Percentiles rank a stretch among this genome's conserved stretches.
phyloP scores from a whole-genome alignment of 2,888 invertebrate genomes.

The Cryptophagus acutangulus region DNA sequence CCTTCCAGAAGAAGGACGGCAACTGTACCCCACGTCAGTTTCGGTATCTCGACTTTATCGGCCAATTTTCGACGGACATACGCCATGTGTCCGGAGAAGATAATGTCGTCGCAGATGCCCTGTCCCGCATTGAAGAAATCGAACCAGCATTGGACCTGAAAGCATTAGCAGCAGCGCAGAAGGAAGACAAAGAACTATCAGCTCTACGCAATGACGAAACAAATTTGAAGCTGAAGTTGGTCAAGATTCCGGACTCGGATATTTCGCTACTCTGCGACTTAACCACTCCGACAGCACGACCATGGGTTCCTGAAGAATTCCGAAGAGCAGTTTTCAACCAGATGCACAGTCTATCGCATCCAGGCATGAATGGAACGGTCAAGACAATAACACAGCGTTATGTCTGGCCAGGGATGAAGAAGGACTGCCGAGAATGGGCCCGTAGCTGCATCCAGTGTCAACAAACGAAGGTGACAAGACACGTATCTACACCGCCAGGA shows the following conservation, averaged over 20 bases:
- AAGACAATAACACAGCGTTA: slow-evolving; percentile 36
- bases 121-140: slow-evolving; percentile 23
- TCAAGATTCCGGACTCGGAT: neutral
- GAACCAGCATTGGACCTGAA: slow-evolving; percentile 1
- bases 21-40: slow-evolving; percentile 37
- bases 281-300: slow-evolving; percentile 8
- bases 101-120: slow-evolving; percentile 39
- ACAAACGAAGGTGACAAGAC: slow-evolving; percentile 34
- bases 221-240: neutral
- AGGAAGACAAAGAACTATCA: slow-evolving; percentile 5
- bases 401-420: slow-evolving; percentile 41
- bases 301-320: slow-evolving; percentile 15
- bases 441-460: slow-evolving; percentile 36
- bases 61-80: slow-evolving; percentile 38
- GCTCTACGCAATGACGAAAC: neutral
- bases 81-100: slow-evolving; percentile 34
- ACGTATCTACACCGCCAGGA: slow-evolving; percentile 28
- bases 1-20: slow-evolving; percentile 33
- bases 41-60: slow-evolving; percentile 35
- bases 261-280: neutral
- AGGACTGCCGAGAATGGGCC: slow-evolving; percentile 38
- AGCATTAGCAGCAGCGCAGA: slow-evolving; percentile 9
- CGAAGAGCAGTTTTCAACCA: slow-evolving; percentile 16
- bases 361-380: slow-evolving; percentile 28
- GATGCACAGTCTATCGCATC: slow-evolving; percentile 32